These are phyloP conservation scores for Agriopis aurantiaria DNA, from an alignment of 2,888 invertebrate genomes.

Conservation along the genomic window DNA sequence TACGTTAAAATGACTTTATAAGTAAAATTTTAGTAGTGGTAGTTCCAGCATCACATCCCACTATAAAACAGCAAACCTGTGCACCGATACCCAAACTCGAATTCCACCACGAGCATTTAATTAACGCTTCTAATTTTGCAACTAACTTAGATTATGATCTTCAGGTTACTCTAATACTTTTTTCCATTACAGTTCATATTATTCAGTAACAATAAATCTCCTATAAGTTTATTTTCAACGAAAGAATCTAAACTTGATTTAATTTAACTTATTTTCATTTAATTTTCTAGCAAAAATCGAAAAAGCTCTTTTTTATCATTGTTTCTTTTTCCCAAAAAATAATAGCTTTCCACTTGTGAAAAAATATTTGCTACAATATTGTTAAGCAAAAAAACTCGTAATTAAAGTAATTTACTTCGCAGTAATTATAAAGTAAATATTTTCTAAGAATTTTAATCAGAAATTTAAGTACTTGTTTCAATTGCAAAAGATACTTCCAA, in stretches of 20 bases:
- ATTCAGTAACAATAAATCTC: background rate
- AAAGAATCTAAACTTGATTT: background rate
- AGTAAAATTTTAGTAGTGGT: conserved; percentile 14
- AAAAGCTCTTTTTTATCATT: background rate
- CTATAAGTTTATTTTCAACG: background rate
- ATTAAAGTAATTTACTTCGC: too few species aligned
- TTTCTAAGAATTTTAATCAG: background rate
- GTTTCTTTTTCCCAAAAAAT: background rate
- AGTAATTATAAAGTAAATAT: background rate
- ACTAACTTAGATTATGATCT: conserved; percentile 45
- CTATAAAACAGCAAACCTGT: conserved; percentile 50
- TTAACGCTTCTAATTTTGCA: conserved; percentile 52
- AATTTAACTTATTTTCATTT: background rate
- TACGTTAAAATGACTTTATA: conserved; percentile 16
- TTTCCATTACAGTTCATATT: background rate
- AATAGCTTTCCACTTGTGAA: too few species aligned
- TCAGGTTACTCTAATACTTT: conserved; percentile 1
- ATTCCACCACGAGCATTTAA: conserved; percentile 46
- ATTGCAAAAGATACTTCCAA: background rate
- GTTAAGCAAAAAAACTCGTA: too few species aligned
- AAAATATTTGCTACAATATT: too few species aligned
- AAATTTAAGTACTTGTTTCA: background rate
- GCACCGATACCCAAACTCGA: conserved; percentile 51
- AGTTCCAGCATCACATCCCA: conserved; percentile 7
- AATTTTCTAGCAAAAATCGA: background rate